Evolutionary conservation across 2,113 vertebrate genomes (phyloP), one percentile per base, ranked within the genome.

Genomic region (Tamias sibiricus): DNA sequence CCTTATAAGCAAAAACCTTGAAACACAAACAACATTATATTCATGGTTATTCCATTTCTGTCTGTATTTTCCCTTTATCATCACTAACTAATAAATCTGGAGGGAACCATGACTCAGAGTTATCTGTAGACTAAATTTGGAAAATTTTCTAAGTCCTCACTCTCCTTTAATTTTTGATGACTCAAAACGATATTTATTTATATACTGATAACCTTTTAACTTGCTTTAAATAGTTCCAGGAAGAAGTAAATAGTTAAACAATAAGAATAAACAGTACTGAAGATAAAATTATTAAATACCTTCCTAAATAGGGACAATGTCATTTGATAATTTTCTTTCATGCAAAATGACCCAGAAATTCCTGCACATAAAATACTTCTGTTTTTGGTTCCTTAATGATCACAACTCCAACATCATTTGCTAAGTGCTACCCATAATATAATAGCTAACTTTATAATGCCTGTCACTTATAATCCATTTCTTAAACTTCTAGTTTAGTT

Each of bases 231-330:
- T 42, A 72, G 19, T 72, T 87, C 35, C 8, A 37, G 75, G 13
- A 44, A 74, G 79, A 87, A 37, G 8, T 6, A 94, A 92, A 64
- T 68, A 79, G 49, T 37, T 80, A 87, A 94, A 47, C 10, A 1
- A 42, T 82, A 87, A 90, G 76, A 52, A 24, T 44, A 42, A 94
- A 64, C 1, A 82, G 6, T 72, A 91, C 66, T 95, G 32, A 94
- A 77, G 47, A 26, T n/a, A 93, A 87, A n/a, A 42, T 71, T 14
- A 82, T 19, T 28, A 71, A 92, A 57, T 62, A 35, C 3, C 42
- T 69, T 30, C 19, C 2, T 42, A 59, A 49, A 49, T 17, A 68
- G 22, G 57, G 8, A 74, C 37, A 16, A 10, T 42, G 59, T 35
- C 1, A 0, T 57, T 72, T 47, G 49, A 4, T 4, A 68, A n/a